Base-by-base conservation (phyloP, 2,888 invertebrate genomes). In the Notocelia uddmanniana region DNA sequence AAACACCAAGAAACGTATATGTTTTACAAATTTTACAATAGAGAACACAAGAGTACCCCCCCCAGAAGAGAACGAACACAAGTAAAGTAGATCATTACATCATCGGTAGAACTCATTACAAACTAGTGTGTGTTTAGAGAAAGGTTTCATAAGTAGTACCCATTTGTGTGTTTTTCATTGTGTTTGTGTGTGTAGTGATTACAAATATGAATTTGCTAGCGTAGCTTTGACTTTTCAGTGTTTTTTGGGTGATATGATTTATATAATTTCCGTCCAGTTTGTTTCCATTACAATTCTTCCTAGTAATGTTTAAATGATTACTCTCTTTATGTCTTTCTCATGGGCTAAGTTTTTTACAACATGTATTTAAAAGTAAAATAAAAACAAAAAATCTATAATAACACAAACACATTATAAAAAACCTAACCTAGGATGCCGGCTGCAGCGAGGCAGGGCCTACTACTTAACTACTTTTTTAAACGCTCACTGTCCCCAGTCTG, bases 101-200 rank as follows among this genome's bases (percentile, higher is more conserved):
- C 34, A 59, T 34, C 58, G 48, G 31, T 50, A 58, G 48, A 50
- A 50, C n/a, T 52, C 34, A 63, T 34, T 19, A 31, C 50, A 52
- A 19, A 10, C 34, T 55, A 55, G n/a, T 55, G 55, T 18, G 60
- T 62, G 60, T 62, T 8, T 62, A 62, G 45, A 26, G n/a, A 26
- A 21, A 11, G 8, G 37, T 21, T 11, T 26, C 60, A 62, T 48
- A 34, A 2, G 48, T 62, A 62, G 45, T 21, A 3, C 11, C 13
- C 19, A 41, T 55, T 21, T 15, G 19, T 37, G 59, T 58, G 37
- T 41, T 23, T 19, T 21, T 62, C 21, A 34, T 48, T 50, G 45
- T 62, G 18, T 62, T 31, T 50, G 48, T 62, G 60, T 60, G 48
- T 62, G 50, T 62, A 62, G 48, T 62, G 18, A 18, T n/a, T 19